Evolutionary conservation across 2,888 invertebrate genomes (phyloP).

Genomic region (Drosophila algonquin): DNA sequence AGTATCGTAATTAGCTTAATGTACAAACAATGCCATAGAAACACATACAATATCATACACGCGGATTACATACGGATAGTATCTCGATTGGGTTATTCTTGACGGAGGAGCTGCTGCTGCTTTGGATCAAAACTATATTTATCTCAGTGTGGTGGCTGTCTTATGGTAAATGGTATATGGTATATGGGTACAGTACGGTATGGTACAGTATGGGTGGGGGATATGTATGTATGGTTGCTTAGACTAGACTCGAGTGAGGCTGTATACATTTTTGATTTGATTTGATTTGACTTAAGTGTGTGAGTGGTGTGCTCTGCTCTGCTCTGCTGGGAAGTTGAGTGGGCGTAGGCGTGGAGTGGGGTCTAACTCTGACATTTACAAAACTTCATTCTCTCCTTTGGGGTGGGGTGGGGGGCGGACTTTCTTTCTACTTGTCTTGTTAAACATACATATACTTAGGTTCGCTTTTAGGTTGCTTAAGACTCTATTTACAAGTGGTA

Average conservation of each 20-base stretch:
- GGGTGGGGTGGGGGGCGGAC: constrained; percentile 4
- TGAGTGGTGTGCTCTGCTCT: not conserved
- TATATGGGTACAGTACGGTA: constrained; percentile 17
- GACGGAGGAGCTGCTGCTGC: constrained; percentile 5
- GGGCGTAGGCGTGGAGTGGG: constrained; percentile 1
- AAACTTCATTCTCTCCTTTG: constrained; percentile 8
- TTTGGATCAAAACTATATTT: constrained; percentile 35
- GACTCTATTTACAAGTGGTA: constrained; percentile 77
- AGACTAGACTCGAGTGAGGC: constrained; percentile 64
- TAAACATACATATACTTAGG: constrained; percentile 74
- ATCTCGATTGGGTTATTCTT: constrained; percentile 23
- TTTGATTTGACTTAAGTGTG: constrained; percentile 16
- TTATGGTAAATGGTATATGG: constrained; percentile 17
- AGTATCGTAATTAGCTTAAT: constrained; percentile 59
- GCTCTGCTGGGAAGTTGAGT: not conserved
- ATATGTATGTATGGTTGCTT: constrained; percentile 74
- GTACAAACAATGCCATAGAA: constrained; percentile 66
- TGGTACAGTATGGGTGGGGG: constrained; percentile 48
- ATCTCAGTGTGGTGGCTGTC: constrained; percentile 74
- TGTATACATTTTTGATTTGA: constrained; percentile 32
- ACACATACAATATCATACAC: constrained; percentile 47
- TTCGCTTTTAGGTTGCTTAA: constrained; percentile 49
- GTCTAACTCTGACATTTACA: constrained; percentile 47
- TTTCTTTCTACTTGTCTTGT: constrained; percentile 31
- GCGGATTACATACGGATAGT: constrained; percentile 17